phyloP scores from a whole-genome alignment of 1,140 invertebrate species.

The Apis florea region DNA sequence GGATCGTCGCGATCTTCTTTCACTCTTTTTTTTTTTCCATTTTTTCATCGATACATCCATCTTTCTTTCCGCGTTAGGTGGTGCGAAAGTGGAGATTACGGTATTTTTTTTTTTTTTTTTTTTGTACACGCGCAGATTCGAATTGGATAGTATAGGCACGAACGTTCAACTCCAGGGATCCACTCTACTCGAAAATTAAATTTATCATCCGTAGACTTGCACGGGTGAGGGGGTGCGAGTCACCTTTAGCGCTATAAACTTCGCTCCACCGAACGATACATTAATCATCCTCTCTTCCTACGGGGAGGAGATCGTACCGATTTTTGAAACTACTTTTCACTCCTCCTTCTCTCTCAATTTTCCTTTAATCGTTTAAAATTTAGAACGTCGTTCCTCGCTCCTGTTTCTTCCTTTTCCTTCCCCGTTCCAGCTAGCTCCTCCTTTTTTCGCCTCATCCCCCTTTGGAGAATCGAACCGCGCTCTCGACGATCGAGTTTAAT shows the following conservation, averaged over 20 bases:
- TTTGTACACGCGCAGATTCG: not conserved
- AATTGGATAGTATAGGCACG: not conserved
- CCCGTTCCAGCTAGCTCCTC: not conserved
- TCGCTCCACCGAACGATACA: not conserved
- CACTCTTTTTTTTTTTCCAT: not conserved
- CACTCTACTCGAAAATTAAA: not conserved
- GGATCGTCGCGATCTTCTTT: no score
- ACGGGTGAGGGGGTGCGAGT: not conserved
- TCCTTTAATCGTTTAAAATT: not conserved
- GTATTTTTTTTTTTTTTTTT: not conserved
- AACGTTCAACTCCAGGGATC: no score
- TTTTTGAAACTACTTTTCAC: not conserved
- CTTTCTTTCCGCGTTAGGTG: no score
- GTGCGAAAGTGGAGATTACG: no score
- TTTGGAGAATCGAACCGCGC: not conserved
- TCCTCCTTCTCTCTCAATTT: not conserved
- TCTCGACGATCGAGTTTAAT: slow-evolving; percentile 33
- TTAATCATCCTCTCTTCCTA: slow-evolving; percentile 1
- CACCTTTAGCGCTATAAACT: not conserved
- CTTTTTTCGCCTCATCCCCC: not conserved
- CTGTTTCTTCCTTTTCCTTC: not conserved
- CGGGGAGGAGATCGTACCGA: not conserved
- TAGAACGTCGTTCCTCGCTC: not conserved
- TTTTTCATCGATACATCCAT: no score
- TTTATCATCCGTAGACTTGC: not conserved